These are phyloP conservation scores for Larimichthys polyactis DNA, from an alignment of 2,113 vertebrate genomes.

Conservation along the genomic window DNA sequence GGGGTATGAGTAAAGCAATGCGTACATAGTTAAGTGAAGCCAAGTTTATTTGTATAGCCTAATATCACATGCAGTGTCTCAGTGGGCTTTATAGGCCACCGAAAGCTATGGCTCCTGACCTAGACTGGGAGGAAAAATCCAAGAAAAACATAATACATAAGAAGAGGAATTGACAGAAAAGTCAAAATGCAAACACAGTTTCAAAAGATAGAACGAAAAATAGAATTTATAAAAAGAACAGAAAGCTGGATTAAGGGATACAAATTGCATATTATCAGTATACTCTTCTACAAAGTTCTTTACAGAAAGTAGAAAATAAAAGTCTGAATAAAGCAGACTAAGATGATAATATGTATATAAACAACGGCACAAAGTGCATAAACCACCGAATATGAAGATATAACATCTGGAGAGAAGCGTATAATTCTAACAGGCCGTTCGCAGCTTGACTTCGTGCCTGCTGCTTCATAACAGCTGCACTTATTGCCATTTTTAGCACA, in stretches of 20 bases:
- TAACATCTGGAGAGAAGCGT: neutral
- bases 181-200: neutral
- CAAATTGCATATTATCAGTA: neutral
- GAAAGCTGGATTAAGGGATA: neutral
- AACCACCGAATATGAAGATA: neutral
- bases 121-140: neutral
- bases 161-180: neutral
- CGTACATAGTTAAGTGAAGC: constrained; percentile 6
- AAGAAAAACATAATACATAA: neutral
- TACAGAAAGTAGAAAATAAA: neutral
- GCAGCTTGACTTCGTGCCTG: neutral
- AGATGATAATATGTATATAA: neutral
- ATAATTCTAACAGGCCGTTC: neutral
- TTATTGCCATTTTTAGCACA: neutral
- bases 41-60: constrained; percentile 9
- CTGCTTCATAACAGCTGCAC: constrained; percentile 1
- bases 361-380: neutral
- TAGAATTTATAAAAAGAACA: neutral
- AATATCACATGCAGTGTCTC: neutral
- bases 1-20: neutral
- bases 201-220: neutral
- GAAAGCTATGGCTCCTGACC: neutral
- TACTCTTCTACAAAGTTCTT: neutral
- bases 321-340: neutral
- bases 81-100: neutral